Percentiles rank a stretch among this genome's conserved stretches.
These are phyloP conservation scores for Pentalonia nigronervosa DNA, from an alignment of 1,140 invertebrate species.

Conservation along the genomic window DNA sequence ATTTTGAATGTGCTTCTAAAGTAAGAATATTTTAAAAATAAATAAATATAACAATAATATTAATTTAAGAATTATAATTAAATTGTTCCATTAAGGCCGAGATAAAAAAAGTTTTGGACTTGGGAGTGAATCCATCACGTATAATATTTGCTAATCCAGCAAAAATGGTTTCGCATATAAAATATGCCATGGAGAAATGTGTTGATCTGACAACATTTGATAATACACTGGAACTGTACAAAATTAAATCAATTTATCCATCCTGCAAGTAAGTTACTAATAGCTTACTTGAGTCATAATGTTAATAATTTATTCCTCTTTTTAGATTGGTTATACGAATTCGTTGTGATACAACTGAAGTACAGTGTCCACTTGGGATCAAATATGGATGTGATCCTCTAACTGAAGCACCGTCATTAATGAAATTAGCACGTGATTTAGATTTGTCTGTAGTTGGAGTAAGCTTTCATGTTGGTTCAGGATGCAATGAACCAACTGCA, in stretches of 20 bases:
- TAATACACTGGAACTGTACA: conserved; percentile 91
- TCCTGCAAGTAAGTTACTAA: conserved; percentile 74
- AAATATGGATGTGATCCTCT: conserved; percentile 93
- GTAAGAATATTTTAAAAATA: conserved; percentile 62
- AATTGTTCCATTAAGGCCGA: conserved; percentile 70
- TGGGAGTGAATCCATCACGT: conserved; percentile 79
- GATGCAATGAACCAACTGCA: conserved; percentile 78
- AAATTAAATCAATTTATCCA: conserved; percentile 85
- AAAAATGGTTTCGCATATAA: conserved; percentile 90
- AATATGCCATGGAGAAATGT: conserved; percentile 78
- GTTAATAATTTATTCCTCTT: conserved; percentile 24
- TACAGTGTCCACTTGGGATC: conserved; percentile 89
- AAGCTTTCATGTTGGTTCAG: conserved; percentile 89
- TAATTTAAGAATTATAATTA: background rate
- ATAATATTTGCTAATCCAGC: conserved; percentile 99
- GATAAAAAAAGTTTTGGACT: conserved; percentile 83
- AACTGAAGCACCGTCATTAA: conserved; percentile 78
- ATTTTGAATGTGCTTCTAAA: conserved; percentile 97
- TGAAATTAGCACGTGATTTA: conserved; percentile 77
- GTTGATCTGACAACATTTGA: conserved; percentile 94
- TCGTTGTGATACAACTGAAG: conserved; percentile 84
- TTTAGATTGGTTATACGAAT: conserved; percentile 89
- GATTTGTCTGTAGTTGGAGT: conserved; percentile 83
- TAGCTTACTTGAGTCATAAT: background rate
- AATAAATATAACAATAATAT: background rate